These are phyloP conservation scores for Leucania comma DNA, from an alignment of 2,888 invertebrate species.

Conservation along the genomic window DNA sequence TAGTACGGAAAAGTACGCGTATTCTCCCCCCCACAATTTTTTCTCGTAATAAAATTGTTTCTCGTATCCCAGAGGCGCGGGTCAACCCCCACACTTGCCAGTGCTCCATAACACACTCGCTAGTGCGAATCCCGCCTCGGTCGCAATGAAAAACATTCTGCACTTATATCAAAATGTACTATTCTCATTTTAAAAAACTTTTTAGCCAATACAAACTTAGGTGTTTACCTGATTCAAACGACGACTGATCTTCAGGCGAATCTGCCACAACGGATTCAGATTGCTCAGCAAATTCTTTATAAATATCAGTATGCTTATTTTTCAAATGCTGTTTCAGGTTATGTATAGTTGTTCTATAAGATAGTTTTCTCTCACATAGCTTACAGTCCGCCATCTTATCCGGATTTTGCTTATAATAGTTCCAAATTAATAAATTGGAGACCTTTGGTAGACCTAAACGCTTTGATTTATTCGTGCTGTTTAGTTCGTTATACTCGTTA, in stretches of 20 bases:
- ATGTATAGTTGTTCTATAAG: conserved; percentile 26
- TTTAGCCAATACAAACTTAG: too few relatives aligned
- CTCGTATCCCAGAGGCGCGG: too few relatives aligned
- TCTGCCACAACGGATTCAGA: not conserved
- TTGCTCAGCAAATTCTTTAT: not conserved
- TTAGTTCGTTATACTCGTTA: not conserved
- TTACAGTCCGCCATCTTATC: conserved; percentile 13
- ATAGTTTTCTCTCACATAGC: conserved; percentile 12
- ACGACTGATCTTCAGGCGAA: not conserved
- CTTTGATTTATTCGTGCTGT: not conserved
- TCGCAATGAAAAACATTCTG: too few relatives aligned
- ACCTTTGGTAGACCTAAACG: accelerated
- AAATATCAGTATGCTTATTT: not conserved
- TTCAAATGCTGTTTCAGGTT: conserved; percentile 29
- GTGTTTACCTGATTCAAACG: conserved; percentile 29
- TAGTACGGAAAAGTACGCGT: too few relatives aligned
- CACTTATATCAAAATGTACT: too few relatives aligned
- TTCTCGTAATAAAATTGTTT: too few relatives aligned
- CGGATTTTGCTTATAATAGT: conserved; percentile 2
- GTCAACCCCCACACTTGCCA: too few relatives aligned
- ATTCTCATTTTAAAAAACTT: too few relatives aligned
- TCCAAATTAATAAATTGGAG: conserved; percentile 1
- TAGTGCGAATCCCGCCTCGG: too few relatives aligned
- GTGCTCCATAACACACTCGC: too few relatives aligned
- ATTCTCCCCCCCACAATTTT: too few relatives aligned